Conservation (phyloP, 2,113 vertebrate genomes). For the Todiramphus saurophagus region DNA sequence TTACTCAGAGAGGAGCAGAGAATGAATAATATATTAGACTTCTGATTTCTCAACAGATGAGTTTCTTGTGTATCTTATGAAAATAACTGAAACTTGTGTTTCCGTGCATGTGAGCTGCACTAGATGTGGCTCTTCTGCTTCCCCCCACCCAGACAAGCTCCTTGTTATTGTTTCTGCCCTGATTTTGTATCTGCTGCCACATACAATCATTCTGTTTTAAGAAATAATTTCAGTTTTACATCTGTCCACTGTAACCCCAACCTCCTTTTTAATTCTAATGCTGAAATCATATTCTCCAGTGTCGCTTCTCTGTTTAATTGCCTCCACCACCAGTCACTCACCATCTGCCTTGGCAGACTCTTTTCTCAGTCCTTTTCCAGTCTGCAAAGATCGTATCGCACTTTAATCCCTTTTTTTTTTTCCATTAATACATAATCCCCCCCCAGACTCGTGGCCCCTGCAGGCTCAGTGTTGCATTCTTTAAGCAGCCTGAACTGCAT, state of each 20-base stretch:
- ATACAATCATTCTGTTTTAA: neutral
- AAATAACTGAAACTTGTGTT: neutral
- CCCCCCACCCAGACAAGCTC: neutral
- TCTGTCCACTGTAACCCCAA: neutral
- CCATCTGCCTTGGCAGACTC: neutral
- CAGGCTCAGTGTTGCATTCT: neutral
- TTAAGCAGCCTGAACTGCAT: neutral
- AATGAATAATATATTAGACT: neutral
- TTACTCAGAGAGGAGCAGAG: neutral
- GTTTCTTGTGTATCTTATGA: neutral
- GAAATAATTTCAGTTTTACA: neutral
- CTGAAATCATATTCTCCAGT: neutral
- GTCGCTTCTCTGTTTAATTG: neutral
- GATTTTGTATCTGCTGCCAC: neutral
- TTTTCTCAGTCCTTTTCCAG: neutral
- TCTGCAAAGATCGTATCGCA: neutral
- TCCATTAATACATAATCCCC: neutral
- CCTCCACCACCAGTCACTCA: neutral
- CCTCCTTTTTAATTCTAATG: neutral
- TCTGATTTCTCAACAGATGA: neutral
- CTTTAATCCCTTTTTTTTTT: neutral
- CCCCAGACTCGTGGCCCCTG: neutral
- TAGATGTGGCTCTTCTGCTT: neutral
- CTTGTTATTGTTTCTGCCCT: neutral
- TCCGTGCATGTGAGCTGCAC: neutral